A percentile compares a stretch with the other conserved stretches of the same genome.
Evolutionary conservation across 2,797 vertebrate genomes (phyloP).

Genomic region (Aldrovandia affinis): DNA sequence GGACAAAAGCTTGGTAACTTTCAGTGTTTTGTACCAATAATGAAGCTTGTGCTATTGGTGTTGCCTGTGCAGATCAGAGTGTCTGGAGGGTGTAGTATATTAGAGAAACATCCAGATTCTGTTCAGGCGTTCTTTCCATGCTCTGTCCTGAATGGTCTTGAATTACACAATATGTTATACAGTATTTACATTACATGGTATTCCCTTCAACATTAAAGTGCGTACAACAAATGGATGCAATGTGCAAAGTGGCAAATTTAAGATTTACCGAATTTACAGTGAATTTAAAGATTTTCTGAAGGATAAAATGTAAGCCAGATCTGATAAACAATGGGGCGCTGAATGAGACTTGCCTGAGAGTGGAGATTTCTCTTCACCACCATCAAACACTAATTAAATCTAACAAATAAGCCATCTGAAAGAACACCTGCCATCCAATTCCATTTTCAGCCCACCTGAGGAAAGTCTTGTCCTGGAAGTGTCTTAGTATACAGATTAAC

Average conservation of each 20-base stretch:
- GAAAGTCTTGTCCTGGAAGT: neutral
- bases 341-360: neutral
- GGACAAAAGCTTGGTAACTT: constrained; percentile 1
- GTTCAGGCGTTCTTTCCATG: too few relatives aligned
- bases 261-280: neutral
- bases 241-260: neutral
- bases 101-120: neutral
- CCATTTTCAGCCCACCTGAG: neutral
- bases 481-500: neutral
- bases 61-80: neutral
- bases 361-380: neutral
- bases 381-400: neutral
- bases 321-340: neutral
- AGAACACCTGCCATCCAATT: constrained; percentile 1
- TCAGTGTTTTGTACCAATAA: neutral
- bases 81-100: neutral
- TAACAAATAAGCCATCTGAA: constrained; percentile 7
- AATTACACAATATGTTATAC: too few relatives aligned
- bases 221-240: neutral
- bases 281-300: neutral
- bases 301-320: neutral
- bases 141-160: neutral
- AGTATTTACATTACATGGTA: neutral
- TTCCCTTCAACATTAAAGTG: neutral
- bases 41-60: neutral